Conservation (phyloP, 1,140 invertebrate genomes). For the Bombus impatiens region DNA sequence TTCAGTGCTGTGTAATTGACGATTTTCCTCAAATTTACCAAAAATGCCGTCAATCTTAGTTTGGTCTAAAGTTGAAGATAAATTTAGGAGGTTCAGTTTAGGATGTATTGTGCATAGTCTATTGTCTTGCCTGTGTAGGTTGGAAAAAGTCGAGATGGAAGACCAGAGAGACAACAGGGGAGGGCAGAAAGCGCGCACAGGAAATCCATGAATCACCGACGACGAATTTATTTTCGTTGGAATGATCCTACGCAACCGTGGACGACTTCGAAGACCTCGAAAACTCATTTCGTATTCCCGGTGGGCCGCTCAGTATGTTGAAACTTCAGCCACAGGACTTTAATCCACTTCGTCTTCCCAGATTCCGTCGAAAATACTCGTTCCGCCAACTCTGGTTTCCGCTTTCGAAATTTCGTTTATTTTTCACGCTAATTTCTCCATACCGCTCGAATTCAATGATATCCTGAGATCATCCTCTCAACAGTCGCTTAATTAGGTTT, state of each 20-base stretch:
- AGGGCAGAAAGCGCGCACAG: conserved; percentile 27
- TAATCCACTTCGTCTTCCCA: conserved; percentile 19
- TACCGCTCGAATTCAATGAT: neutral
- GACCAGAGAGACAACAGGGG: neutral
- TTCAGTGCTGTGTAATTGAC: no score
- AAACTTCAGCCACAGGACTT: conserved; percentile 12
- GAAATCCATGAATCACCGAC: conserved; percentile 51
- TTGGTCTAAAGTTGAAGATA: neutral
- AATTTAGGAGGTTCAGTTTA: neutral
- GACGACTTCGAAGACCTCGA: conserved; percentile 43
- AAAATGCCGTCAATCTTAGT: neutral
- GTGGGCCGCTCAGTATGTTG: conserved; percentile 16
- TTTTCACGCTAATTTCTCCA: neutral
- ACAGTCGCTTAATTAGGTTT: no score
- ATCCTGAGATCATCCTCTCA: no score
- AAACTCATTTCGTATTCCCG: conserved; percentile 46
- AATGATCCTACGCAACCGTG: conserved; percentile 49
- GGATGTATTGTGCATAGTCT: neutral
- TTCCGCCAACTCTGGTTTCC: neutral
- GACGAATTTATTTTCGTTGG: conserved; percentile 53
- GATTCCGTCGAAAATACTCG: conserved; percentile 20
- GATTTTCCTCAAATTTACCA: no score
- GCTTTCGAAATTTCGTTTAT: neutral
- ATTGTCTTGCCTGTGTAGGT: neutral
- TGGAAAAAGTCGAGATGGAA: neutral